A percentile compares a stretch with the other conserved stretches of the same genome.
phyloP scores from a whole-genome alignment of 2,797 vertebrate genomes.

The Microtus californicus region DNA sequence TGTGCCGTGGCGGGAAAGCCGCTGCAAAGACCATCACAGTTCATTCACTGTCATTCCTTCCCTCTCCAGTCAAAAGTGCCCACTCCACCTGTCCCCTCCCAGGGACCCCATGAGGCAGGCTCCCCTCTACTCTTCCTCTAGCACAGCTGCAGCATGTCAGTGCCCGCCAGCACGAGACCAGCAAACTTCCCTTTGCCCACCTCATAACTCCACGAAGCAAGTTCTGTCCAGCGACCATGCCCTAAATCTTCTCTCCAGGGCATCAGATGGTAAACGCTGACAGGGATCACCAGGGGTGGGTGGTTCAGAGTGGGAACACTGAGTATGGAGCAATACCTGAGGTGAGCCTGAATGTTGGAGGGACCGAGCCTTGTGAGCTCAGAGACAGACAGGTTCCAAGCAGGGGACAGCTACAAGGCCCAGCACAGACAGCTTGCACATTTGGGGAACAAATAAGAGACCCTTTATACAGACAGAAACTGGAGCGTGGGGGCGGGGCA shows the following conservation, averaged over 20 bases:
- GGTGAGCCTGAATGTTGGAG: not conserved
- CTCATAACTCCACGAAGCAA: not conserved
- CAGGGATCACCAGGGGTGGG: not conserved
- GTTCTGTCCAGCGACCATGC: not conserved
- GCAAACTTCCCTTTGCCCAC: not conserved
- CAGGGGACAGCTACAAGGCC: rapidly evolving
- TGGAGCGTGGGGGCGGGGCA: rapidly evolving
- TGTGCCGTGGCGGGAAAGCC: rapidly evolving
- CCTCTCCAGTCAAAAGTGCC: not conserved
- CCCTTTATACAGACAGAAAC: not conserved
- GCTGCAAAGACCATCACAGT: rapidly evolving
- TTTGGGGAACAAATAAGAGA: not conserved
- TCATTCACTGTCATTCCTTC: too few relatives aligned
- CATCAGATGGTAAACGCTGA: not conserved
- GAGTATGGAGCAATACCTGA: not conserved
- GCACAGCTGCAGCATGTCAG: not conserved
- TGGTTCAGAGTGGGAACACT: not conserved
- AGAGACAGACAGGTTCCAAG: not conserved
- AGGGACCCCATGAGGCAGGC: not conserved
- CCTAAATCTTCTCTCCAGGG: not conserved
- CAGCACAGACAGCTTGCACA: not conserved
- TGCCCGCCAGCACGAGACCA: not conserved
- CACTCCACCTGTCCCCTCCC: not conserved
- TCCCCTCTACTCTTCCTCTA: not conserved
- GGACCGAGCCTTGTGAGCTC: not conserved